Percentiles rank a stretch among this genome's conserved stretches.
These are phyloP conservation scores for Artibeus lituratus DNA, from an alignment of 2,797 vertebrate species.

Conservation along the genomic window DNA sequence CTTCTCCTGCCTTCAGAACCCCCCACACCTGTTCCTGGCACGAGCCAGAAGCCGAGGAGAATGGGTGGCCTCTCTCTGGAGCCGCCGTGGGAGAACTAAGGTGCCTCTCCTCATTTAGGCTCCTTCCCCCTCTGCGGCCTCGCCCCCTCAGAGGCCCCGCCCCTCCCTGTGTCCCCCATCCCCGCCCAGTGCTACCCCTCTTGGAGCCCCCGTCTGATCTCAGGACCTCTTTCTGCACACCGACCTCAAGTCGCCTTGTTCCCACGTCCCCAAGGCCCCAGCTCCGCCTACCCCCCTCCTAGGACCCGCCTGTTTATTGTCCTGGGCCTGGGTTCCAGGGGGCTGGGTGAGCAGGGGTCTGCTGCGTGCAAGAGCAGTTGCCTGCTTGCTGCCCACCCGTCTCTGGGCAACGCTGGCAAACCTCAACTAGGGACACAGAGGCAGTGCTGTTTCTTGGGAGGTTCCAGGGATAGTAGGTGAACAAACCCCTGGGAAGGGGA, in stretches of 20 bases:
- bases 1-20: not conserved
- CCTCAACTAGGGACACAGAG: not conserved
- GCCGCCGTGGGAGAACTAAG: not conserved
- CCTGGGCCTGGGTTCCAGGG: not conserved
- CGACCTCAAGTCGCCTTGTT: not conserved
- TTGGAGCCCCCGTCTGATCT: not conserved
- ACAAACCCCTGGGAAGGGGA: not conserved
- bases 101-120: not conserved
- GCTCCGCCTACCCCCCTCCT: not conserved
- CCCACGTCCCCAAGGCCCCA: slow-evolving; percentile 23
- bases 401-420: slow-evolving; percentile 68
- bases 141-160: not conserved
- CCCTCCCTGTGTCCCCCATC: too few species aligned
- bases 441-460: slow-evolving; percentile 9
- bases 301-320: slow-evolving; percentile 24
- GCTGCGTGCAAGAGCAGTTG: not conserved
- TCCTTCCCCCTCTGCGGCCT: not conserved
- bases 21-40: slow-evolving; percentile 61
- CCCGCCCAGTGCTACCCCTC: too few species aligned
- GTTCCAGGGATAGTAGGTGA: not conserved
- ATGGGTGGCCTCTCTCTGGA: not conserved
- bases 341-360: slow-evolving; percentile 34
- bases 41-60: not conserved
- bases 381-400: not conserved
- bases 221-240: not conserved